Conservation (phyloP, 30 jellyfish, hydroid and myxozoan species). For the Catostylus mosaicus region DNA sequence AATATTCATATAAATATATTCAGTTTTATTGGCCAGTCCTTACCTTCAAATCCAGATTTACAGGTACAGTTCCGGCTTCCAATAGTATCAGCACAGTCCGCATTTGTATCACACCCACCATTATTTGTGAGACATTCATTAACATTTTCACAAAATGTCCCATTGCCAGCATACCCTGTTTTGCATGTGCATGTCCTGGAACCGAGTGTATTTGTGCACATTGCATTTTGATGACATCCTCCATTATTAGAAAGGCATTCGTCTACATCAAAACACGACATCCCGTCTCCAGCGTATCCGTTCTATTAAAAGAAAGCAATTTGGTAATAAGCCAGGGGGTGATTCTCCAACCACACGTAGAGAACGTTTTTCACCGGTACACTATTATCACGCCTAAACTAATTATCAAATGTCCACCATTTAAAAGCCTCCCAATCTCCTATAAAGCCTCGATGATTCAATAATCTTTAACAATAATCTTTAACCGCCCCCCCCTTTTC, state of each 20-base stretch:
- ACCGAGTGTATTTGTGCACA: constrained; percentile 21
- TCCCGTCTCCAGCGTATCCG: constrained; percentile 41
- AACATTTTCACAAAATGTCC: constrained; percentile 2
- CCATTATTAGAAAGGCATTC: constrained; percentile 43
- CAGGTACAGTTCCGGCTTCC: constrained; percentile 31
- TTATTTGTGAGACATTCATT: constrained; percentile 51
- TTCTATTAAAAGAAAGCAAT: no score
- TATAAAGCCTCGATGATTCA: no score
- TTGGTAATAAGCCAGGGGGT: no score
- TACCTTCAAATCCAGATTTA: background rate
- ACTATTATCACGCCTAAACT: no score
- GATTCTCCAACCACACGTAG: no score
- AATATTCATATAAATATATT: no score
- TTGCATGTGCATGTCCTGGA: constrained; percentile 8
- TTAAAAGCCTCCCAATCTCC: no score
- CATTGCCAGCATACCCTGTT: constrained; percentile 7
- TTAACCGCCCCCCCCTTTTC: no score
- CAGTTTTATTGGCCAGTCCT: background rate
- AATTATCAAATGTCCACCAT: no score
- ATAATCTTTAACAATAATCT: no score
- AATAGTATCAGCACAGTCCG: constrained; percentile 19
- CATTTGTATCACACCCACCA: constrained; percentile 26
- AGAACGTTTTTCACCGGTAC: no score
- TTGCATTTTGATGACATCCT: constrained; percentile 4
- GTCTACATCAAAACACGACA: constrained; percentile 27